These are phyloP conservation scores for Congeria kusceri DNA, from an alignment of 2,888 invertebrate genomes.

Conservation along the genomic window DNA sequence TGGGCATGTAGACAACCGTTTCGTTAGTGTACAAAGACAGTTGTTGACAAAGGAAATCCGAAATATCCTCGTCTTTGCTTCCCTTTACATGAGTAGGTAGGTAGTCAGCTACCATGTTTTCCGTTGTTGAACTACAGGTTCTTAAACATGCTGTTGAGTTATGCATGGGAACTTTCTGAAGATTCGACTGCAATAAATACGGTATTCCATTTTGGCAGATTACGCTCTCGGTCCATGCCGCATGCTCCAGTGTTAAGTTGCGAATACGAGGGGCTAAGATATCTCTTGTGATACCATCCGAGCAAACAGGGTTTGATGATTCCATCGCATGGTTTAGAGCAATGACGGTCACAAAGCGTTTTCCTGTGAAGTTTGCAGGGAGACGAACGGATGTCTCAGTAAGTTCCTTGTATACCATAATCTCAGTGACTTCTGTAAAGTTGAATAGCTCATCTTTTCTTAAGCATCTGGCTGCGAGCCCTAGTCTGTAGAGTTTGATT, in stretches of 20 bases:
- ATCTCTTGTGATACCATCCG: slow-evolving; percentile 73
- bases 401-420: slow-evolving; percentile 1
- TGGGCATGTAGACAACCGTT: slow-evolving; percentile 54
- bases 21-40: slow-evolving; percentile 8
- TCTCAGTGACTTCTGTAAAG: background rate
- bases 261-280: slow-evolving; percentile 50
- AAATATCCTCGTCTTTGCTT: slow-evolving; percentile 11
- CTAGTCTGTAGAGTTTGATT: slow-evolving; percentile 59
- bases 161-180: slow-evolving; percentile 2
- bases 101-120: too few species aligned
- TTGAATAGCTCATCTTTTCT: slow-evolving; percentile 12
- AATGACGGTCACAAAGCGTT: slow-evolving; percentile 15
- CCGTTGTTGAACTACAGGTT: background rate
- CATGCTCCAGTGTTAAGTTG: slow-evolving; percentile 56
- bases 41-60: slow-evolving; percentile 28
- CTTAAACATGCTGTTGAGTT: background rate
- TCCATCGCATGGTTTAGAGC: slow-evolving; percentile 41
- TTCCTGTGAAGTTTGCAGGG: slow-evolving; percentile 52
- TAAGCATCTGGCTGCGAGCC: slow-evolving; percentile 31
- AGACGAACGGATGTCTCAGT: slow-evolving; percentile 10
- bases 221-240: slow-evolving; percentile 39
- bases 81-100: background rate
- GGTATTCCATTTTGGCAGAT: slow-evolving; percentile 36
- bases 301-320: slow-evolving; percentile 71
- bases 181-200: slow-evolving; percentile 20